Conservation (phyloP, 2,888 invertebrate species). For the Hyppa rectilinea region DNA sequence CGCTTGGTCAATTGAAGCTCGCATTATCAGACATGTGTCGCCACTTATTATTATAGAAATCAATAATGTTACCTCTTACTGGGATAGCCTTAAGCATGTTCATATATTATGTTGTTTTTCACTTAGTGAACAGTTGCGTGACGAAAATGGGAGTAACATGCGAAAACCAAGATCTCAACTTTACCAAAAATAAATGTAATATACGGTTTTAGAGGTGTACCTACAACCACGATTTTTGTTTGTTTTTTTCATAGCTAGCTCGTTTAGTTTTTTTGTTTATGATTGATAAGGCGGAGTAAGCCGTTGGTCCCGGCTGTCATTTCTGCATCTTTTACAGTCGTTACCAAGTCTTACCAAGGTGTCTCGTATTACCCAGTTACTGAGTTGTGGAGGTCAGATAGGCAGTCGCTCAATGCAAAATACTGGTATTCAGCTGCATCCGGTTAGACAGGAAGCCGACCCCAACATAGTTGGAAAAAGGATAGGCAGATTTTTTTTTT, state of each 20-base stretch:
- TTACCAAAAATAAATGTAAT: background rate
- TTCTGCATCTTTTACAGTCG: too few species aligned
- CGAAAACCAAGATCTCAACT: background rate
- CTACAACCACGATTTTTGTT: background rate
- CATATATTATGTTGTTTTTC: background rate
- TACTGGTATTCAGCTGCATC: too few species aligned
- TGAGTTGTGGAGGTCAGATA: too few species aligned
- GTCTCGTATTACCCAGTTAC: too few species aligned
- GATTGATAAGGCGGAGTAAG: background rate
- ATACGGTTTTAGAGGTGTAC: background rate
- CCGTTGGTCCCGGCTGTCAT: too few species aligned
- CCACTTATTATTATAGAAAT: conserved; percentile 36
- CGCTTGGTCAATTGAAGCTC: conserved; percentile 7
- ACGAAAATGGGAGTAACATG: background rate
- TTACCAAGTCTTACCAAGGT: too few species aligned
- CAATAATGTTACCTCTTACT: conserved; percentile 22
- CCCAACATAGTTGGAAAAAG: too few species aligned
- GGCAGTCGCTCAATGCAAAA: too few species aligned
- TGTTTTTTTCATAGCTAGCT: too few species aligned
- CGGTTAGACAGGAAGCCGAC: too few species aligned
- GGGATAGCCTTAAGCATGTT: background rate
- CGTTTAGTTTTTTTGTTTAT: too few species aligned
- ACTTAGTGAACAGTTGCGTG: background rate
- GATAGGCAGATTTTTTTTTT: background rate
- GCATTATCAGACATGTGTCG: conserved; percentile 9